phyloP scores from a whole-genome alignment of 23 tunicate species.

The Trididemnum clinides region DNA sequence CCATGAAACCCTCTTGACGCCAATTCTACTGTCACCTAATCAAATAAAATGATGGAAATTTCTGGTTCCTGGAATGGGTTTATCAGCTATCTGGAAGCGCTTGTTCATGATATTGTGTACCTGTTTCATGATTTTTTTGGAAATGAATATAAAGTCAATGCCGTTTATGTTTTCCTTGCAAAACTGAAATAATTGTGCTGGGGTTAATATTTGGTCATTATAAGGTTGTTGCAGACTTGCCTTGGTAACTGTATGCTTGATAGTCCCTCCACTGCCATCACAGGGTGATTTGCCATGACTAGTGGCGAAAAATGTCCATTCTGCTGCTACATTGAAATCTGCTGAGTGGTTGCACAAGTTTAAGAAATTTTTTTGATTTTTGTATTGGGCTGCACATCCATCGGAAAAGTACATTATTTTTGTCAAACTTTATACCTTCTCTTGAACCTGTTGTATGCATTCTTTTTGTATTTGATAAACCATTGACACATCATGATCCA shows the following conservation, averaged over 20 bases:
- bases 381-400: constrained; percentile 64
- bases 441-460: constrained; percentile 20
- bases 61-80: constrained; percentile 29
- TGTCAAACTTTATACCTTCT: neutral
- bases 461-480: constrained; percentile 38
- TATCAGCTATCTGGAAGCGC: neutral
- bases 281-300: constrained; percentile 37
- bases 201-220: constrained; percentile 16
- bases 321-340: constrained; percentile 41
- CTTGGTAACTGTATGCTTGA: constrained; percentile 23
- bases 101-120: constrained; percentile 12
- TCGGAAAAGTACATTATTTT: constrained; percentile 34
- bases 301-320: constrained; percentile 32
- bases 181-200: constrained; percentile 26
- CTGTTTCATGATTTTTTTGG: constrained; percentile 14
- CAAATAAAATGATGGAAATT: constrained; percentile 28
- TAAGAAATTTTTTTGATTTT: constrained; percentile 41
- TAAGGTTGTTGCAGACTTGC: constrained; percentile 39
- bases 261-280: constrained; percentile 33
- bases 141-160: constrained; percentile 23
- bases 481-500: constrained; percentile 42
- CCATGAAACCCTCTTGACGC: constrained; percentile 22
- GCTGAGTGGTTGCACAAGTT: constrained; percentile 41
- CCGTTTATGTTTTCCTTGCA: constrained; percentile 16
- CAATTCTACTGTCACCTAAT: constrained; percentile 14